Conservation (phyloP, 2,113 vertebrate species). For the Bujurquina vittata region DNA sequence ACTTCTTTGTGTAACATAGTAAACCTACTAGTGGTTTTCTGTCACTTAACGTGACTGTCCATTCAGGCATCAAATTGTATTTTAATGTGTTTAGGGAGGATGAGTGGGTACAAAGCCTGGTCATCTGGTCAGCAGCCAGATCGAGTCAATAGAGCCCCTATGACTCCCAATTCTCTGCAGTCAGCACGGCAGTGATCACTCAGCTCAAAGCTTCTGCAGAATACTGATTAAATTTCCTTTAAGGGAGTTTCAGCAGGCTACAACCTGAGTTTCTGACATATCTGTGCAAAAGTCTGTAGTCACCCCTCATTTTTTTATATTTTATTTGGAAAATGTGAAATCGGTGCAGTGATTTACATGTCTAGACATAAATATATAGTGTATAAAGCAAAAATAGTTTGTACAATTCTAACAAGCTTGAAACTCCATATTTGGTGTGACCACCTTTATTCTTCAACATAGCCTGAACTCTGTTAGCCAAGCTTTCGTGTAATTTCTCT, state of each 20-base stretch:
- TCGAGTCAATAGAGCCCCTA: conserved; percentile 50
- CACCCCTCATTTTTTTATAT: not conserved
- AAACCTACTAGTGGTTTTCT: conserved; percentile 19
- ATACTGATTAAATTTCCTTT: conserved; percentile 62
- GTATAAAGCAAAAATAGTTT: not conserved
- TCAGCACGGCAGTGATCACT: conserved; percentile 53
- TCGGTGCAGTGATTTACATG: not conserved
- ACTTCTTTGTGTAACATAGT: not conserved
- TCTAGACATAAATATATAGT: not conserved
- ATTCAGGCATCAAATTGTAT: conserved; percentile 41
- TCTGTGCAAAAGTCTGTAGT: not conserved
- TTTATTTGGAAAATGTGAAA: not conserved
- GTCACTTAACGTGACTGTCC: not conserved
- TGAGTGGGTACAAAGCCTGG: conserved; percentile 20
- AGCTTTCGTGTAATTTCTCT: not conserved
- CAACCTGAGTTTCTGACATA: conserved; percentile 5
- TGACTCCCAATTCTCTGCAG: conserved; percentile 56
- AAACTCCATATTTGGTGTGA: not conserved
- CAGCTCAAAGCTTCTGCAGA: conserved; percentile 43
- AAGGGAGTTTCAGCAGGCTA: not conserved
- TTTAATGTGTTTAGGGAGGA: conserved; percentile 53
- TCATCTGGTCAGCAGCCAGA: conserved; percentile 48
- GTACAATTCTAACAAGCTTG: not conserved
- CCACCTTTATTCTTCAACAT: not conserved
- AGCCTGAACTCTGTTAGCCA: not conserved